A percentile compares a stretch with the other conserved stretches of the same genome.
These are phyloP conservation scores for Takifugu flavidus DNA, from an alignment of 2,113 vertebrate species.

Conservation along the genomic window DNA sequence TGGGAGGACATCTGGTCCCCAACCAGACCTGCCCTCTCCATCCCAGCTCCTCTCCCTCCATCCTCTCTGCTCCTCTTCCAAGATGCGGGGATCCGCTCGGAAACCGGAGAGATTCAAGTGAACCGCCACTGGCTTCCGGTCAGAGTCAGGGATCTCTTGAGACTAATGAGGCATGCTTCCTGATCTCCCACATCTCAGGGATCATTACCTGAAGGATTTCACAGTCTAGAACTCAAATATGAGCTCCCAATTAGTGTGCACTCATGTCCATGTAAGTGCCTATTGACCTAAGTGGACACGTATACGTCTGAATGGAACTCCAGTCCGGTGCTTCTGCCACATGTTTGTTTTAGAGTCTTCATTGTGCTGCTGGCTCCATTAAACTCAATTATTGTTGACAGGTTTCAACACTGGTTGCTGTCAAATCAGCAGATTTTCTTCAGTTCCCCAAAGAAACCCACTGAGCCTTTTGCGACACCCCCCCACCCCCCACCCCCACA, in stretches of 20 bases:
- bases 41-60: constrained; percentile 34
- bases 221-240: constrained; percentile 7
- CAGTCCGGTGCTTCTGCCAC: constrained; percentile 1
- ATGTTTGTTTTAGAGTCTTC: constrained; percentile 12
- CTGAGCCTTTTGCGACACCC: constrained; percentile 27
- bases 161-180: constrained; percentile 3
- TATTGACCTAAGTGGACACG: background rate
- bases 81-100: constrained; percentile 52
- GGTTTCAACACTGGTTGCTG: constrained; percentile 41
- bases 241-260: constrained; percentile 2
- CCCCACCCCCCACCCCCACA: background rate
- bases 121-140: constrained; percentile 31
- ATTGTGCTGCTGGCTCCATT: background rate
- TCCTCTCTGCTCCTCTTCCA: constrained; percentile 32
- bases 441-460: constrained; percentile 34
- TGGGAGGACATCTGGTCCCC: constrained; percentile 78
- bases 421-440: constrained; percentile 35
- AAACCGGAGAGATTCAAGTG: constrained; percentile 34
- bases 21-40: constrained; percentile 63
- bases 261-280: constrained; percentile 21
- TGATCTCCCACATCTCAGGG: constrained; percentile 19
- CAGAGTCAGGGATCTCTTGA: constrained; percentile 36
- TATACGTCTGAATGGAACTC: background rate
- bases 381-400: constrained; percentile 44
- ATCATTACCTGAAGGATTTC: constrained; percentile 20